Base-by-base conservation (phyloP, 2,113 vertebrate species). In the Pontoporia blainvillei region DNA sequence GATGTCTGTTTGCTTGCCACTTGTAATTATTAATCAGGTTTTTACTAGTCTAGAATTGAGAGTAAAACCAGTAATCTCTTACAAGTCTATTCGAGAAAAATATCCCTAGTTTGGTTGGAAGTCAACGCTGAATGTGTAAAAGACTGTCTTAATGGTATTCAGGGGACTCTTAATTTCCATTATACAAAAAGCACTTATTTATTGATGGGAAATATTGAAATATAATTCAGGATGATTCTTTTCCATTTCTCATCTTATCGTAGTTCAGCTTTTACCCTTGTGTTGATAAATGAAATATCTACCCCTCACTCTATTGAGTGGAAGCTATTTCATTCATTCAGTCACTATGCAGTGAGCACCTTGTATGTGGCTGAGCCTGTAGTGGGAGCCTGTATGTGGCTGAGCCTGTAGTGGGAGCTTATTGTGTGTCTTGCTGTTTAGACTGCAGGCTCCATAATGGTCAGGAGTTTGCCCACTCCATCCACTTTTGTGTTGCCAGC, bases 11-110 rank as follows among this genome's bases (percentile, higher is more conserved):
- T 46, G 41, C 23, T 97, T 67, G 9, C 44, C 54, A 41, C 54
- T 95, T 86, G n/a, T 59, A 83, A 67, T 54, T 31, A 86, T 25
- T 73, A 86, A 94, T 72, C 57, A 61, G 44, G 2, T 73, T 86
- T 96, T 96, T 91, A 62, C 84, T 95, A 57, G 61, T 69, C 44
- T 93, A 92, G 52, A 91, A 92, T 88, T 94, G 5, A 82, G 21
- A 67, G 31, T 34, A 72, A 83, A 83, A 92, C 23, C 34, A 73
- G 78, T 12, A 41, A 3, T 76, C 17, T 94, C 27, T 73, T 93
- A 49, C 6, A 94, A 39, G 44, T 83, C 39, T 96, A 29, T 95
- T 91, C 76, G 29, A 84, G 52, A 83, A 91, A 93, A 89, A 36
- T 61, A 15, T 29, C 12, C 36, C n/a, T 52, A 66, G 11, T 92